Conservation (phyloP, 1,140 invertebrate species). For the Pararge aegeria region DNA sequence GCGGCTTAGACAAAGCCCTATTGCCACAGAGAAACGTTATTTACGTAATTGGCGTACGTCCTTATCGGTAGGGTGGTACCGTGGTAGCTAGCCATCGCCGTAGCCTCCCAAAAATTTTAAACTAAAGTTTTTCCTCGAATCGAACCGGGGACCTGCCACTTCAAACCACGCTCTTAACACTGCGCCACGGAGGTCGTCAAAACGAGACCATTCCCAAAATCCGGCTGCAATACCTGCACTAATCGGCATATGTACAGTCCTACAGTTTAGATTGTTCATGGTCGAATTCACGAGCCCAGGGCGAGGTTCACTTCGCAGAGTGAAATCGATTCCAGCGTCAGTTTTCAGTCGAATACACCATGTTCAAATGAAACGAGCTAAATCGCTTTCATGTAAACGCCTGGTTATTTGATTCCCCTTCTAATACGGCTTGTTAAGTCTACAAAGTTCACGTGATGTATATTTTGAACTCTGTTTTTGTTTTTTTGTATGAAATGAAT, state of each 20-base stretch:
- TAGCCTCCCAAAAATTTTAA: too few species aligned
- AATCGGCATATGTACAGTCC: not conserved
- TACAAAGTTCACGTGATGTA: too few species aligned
- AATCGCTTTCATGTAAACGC: slow-evolving; percentile 31
- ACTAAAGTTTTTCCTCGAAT: too few species aligned
- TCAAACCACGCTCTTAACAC: not conserved
- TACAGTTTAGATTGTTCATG: slow-evolving; percentile 33
- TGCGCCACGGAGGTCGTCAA: not conserved
- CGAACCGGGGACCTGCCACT: too few species aligned
- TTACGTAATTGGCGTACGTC: too few species aligned
- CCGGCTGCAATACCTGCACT: too few species aligned
- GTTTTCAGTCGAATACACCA: slow-evolving; percentile 39
- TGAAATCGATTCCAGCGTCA: slow-evolving; percentile 41
- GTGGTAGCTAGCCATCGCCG: too few species aligned
- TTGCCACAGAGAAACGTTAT: too few species aligned
- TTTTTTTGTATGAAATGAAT: too few species aligned
- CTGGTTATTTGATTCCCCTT: slow-evolving; percentile 32
- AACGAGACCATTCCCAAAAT: not conserved
- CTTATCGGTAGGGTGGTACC: too few species aligned
- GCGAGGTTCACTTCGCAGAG: slow-evolving; percentile 36
- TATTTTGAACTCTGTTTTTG: too few species aligned
- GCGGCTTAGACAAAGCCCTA: too few species aligned
- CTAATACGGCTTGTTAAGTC: slow-evolving; percentile 20
- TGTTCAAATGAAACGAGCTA: slow-evolving; percentile 37
- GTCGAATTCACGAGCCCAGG: slow-evolving; percentile 44